Conservation (phyloP, 2,113 vertebrate species). For the Zosterops lateralis region DNA sequence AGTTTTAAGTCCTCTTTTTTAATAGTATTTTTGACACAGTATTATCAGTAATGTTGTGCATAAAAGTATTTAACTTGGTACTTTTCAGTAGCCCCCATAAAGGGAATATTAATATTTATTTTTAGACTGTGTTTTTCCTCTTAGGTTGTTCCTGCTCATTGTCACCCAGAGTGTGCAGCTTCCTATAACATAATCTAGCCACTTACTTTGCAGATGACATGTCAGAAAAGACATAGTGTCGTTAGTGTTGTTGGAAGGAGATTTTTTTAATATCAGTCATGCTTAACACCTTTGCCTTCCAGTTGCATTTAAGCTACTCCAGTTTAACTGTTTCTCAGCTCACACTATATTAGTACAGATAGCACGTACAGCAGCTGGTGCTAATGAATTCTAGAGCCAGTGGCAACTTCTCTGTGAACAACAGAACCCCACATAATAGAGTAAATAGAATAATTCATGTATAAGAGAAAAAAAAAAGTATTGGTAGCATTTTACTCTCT, state of each 20-base stretch:
- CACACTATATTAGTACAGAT: rapidly evolving
- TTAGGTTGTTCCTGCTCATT: background rate
- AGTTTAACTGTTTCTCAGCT: background rate
- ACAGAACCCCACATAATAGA: background rate
- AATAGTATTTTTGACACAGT: background rate
- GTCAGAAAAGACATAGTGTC: background rate
- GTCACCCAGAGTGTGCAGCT: background rate
- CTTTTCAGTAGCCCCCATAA: background rate
- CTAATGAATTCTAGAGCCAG: background rate
- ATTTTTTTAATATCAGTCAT: background rate
- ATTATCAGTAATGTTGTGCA: background rate
- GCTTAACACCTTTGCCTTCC: background rate
- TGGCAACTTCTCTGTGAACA: background rate
- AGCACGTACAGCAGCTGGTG: background rate
- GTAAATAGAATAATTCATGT: background rate
- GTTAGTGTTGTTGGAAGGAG: background rate
- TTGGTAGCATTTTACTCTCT: background rate
- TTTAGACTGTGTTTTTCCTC: background rate
- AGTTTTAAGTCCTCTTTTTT: background rate
- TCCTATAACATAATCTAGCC: background rate
- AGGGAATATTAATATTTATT: background rate
- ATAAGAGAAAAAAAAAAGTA: background rate
- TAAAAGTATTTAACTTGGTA: background rate
- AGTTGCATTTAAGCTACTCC: background rate
- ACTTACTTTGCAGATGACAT: background rate